These are phyloP conservation scores for Achatina immaculata DNA, from an alignment of 1,140 invertebrate species.

Conservation along the genomic window DNA sequence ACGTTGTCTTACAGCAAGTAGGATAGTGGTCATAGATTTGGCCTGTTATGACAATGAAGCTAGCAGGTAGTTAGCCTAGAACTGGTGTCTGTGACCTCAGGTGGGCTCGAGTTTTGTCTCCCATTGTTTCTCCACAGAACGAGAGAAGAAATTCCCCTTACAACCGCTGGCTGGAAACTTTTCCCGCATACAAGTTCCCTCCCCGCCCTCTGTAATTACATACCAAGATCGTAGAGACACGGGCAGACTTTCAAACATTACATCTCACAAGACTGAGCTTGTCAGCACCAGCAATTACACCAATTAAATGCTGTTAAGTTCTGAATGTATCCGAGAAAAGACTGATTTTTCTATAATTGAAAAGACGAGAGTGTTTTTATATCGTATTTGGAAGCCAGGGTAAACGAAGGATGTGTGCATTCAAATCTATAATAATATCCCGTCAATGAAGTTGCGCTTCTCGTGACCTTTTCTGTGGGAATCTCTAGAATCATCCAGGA, in stretches of 20 bases:
- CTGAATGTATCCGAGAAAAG: not conserved
- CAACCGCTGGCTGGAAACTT: too few species aligned
- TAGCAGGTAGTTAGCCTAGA: too few species aligned
- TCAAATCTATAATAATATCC: not conserved
- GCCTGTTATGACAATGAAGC: too few species aligned
- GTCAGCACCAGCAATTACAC: not conserved
- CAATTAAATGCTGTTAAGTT: not conserved
- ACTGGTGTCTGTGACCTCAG: too few species aligned
- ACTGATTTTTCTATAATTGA: not conserved
- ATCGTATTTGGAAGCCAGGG: not conserved
- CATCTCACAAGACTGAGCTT: not conserved
- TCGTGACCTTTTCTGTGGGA: not conserved
- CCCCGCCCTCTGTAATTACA: not conserved
- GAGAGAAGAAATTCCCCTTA: too few species aligned
- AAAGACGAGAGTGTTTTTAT: not conserved
- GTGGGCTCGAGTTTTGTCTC: too few species aligned
- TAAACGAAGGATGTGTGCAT: not conserved
- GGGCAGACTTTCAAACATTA: not conserved
- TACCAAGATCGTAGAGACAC: not conserved
- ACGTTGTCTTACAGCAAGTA: too few species aligned
- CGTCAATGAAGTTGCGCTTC: not conserved
- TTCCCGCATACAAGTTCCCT: too few species aligned
- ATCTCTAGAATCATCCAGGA: not conserved
- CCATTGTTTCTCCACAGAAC: too few species aligned
- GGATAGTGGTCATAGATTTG: too few species aligned